Percentiles rank a stretch among this genome's conserved stretches.
phyloP scores from a whole-genome alignment of 2,797 vertebrate genomes.

The Gallinago stenura region DNA sequence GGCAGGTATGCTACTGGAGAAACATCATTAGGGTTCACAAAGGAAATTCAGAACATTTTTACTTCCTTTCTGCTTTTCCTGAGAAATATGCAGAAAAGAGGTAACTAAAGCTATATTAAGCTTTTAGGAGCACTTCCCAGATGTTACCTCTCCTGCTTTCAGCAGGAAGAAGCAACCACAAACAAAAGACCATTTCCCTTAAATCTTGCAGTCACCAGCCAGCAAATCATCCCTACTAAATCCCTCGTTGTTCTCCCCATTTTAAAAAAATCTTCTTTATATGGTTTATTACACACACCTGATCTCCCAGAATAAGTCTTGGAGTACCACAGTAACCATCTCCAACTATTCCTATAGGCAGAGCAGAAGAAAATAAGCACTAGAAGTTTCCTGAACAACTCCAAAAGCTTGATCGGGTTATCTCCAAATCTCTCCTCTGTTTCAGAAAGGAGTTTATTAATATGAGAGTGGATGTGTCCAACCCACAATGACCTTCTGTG shows the following conservation, averaged over 20 bases:
- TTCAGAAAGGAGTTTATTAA: not conserved
- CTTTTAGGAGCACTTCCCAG: not conserved
- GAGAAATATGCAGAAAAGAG: not conserved
- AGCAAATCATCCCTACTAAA: not conserved
- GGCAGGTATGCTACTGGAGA: not conserved
- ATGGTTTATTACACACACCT: not conserved
- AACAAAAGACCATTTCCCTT: not conserved
- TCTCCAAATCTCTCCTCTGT: not conserved
- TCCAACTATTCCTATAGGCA: not conserved
- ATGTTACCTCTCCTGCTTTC: not conserved
- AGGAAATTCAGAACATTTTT: not conserved
- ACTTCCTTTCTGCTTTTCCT: not conserved
- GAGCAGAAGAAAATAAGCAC: not conserved
- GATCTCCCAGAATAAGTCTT: not conserved
- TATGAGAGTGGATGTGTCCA: not conserved
- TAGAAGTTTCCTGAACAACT: not conserved
- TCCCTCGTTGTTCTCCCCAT: accelerated
- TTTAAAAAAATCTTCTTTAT: not conserved
- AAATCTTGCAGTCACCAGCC: not conserved
- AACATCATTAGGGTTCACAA: not conserved
- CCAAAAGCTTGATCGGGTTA: not conserved
- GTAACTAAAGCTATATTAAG: not conserved
- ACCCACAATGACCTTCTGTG: not conserved
- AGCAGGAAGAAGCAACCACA: not conserved
- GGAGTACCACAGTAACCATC: not conserved